Conservation (phyloP, 2,113 vertebrate species). For the Paradoxurus hermaphroditus region DNA sequence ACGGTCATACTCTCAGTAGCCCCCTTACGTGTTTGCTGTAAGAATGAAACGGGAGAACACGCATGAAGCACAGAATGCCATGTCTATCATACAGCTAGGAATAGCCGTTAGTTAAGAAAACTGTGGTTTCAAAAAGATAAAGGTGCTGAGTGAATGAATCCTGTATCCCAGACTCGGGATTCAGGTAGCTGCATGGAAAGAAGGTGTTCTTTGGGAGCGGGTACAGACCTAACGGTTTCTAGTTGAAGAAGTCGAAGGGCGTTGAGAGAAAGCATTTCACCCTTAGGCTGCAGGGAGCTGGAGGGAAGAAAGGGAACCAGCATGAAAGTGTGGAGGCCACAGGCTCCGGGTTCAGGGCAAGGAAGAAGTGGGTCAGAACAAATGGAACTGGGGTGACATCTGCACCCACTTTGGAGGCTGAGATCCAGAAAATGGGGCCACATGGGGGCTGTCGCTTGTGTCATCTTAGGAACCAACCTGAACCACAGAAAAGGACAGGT, state of each 20-base stretch:
- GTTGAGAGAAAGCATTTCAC: background rate
- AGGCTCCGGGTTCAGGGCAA: background rate
- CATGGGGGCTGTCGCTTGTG: background rate
- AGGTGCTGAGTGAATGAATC: background rate
- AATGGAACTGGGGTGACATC: background rate
- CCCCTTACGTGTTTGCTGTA: background rate
- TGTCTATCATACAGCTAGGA: background rate
- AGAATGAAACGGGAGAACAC: background rate
- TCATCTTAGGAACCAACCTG: background rate
- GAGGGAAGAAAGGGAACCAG: background rate
- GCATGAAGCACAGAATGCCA: background rate
- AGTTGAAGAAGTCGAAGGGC: background rate
- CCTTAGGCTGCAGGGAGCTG: background rate
- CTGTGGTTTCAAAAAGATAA: background rate
- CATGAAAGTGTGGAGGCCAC: background rate
- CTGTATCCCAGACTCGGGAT: background rate
- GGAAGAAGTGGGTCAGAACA: background rate
- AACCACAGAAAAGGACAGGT: background rate
- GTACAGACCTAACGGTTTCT: background rate
- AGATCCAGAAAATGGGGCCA: background rate
- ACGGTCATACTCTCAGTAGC: background rate
- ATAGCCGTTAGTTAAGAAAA: background rate
- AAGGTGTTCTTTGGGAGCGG: background rate
- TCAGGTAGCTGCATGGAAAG: background rate
- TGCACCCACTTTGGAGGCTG: background rate